Evolutionary conservation across 2,113 vertebrate genomes (phyloP).

Genomic region (Misgurnus mizolepis): DNA sequence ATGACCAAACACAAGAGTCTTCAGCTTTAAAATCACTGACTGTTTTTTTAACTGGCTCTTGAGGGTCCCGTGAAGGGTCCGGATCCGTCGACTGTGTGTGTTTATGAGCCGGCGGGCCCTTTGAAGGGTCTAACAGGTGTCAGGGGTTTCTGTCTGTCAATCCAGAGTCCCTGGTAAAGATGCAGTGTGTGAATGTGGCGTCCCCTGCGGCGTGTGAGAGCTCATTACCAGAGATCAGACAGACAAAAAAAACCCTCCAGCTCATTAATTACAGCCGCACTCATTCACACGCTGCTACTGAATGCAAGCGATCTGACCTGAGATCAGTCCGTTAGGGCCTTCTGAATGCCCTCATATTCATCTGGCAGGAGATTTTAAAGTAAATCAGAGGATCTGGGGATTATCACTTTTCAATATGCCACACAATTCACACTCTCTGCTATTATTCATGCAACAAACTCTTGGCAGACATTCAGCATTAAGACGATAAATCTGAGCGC

Average conservation of each 20-base stretch:
- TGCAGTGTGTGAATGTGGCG: constrained; percentile 13
- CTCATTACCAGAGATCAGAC: constrained; percentile 44
- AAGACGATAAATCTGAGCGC: too few relatives aligned
- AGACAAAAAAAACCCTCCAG: not conserved
- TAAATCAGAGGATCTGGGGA: not conserved
- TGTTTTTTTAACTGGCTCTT: not conserved
- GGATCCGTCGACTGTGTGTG: constrained; percentile 21
- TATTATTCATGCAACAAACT: not conserved
- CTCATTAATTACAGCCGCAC: constrained; percentile 43
- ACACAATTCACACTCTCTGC: not conserved
- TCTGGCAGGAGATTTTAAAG: not conserved
- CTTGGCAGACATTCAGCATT: not conserved
- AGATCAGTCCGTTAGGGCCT: not conserved
- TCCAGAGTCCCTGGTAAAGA: constrained; percentile 5
- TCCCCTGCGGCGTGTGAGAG: constrained; percentile 3
- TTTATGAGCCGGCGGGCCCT: constrained; percentile 25
- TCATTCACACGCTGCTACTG: constrained; percentile 27
- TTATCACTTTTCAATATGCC: not conserved
- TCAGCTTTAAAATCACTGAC: not conserved
- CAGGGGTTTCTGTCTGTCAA: constrained; percentile 15
- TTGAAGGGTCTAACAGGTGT: constrained; percentile 53
- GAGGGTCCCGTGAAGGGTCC: not conserved
- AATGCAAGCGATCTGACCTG: not conserved
- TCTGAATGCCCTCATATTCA: not conserved
- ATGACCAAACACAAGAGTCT: too few relatives aligned